Evolutionary conservation across 2,113 vertebrate genomes (phyloP).

Genomic region (Hemibagrus wyckioides): DNA sequence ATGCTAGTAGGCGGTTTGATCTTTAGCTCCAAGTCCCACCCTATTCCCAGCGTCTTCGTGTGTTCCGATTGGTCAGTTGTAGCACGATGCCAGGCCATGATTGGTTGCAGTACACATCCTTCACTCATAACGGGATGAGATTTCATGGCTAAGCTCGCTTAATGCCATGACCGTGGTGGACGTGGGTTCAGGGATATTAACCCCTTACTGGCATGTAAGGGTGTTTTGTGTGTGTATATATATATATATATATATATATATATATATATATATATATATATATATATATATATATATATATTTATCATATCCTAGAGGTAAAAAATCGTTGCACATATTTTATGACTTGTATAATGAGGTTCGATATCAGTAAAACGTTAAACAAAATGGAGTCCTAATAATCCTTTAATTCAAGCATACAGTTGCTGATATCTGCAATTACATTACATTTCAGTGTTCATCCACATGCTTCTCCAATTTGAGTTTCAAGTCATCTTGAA

Average conservation of each 20-base stretch:
- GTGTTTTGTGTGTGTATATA: too few relatives aligned
- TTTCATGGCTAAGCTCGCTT: constrained; percentile 70
- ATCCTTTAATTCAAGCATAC: neutral
- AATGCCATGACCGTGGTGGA: constrained; percentile 76
- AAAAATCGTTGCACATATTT: neutral
- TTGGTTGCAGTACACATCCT: constrained; percentile 65
- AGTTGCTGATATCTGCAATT: neutral
- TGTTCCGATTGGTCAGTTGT: constrained; percentile 65
- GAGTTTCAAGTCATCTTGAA: constrained; percentile 70
- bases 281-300: too few relatives aligned
- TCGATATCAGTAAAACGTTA: neutral
- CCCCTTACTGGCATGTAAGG: constrained; percentile 62
- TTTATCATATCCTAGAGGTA: neutral
- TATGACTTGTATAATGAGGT: neutral
- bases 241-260: too few relatives aligned
- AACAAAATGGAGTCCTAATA: neutral
- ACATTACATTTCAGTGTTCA: neutral
- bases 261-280: too few relatives aligned
- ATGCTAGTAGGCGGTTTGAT: constrained; percentile 22
- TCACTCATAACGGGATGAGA: constrained; percentile 72
- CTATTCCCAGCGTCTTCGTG: neutral
- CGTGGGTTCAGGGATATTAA: constrained; percentile 68
- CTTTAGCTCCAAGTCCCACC: constrained; percentile 62
- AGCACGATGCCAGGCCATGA: constrained; percentile 45
- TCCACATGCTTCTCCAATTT: neutral